Base-by-base conservation (phyloP, 2,888 invertebrate species). In the Caenorhabditis afra region DNA sequence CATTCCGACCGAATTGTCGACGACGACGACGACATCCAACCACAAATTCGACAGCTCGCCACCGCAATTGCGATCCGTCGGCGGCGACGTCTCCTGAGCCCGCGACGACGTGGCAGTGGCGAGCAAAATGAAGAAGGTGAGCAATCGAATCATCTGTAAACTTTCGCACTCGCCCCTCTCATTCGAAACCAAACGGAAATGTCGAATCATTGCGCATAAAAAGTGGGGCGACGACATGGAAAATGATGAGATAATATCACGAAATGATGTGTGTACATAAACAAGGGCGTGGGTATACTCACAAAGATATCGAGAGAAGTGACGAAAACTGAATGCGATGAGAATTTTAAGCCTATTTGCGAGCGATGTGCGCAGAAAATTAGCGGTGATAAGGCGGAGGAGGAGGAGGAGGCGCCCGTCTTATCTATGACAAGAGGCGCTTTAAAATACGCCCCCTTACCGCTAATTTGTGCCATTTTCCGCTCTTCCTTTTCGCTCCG, bases 1-100 rank as follows among this genome's bases (percentile, higher is more conserved):
- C 79, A 79, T 79, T 39, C 79, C 79, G 35, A 52, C 53, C 14
- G 71, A 71, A 55, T 79, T 79, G 47, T 79, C 79, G 37, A 74
- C 65, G 18, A 79, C 73, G 16, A 68, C 58, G 16, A 79, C 79
- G 10, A 79, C 74, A 37, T 79, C 79, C 14, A 79, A 62, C 79
- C 79, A 79, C 1, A 78, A 61, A 22, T 66, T 67, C 18, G 70
- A 23, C 1, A 71, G 18, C 18, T 71, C 59, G 39, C 61, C 35
- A 3, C 70, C 77, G 14, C 77, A 77, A 16, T 64, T 41, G 39
- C 71, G 62, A 57, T 71, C 71, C 12, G 20, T 41, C n/a, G 44
- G 35, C 2, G 20, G 18, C 4, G 71, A 47, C 1, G 71, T n/a
- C 22, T 35, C 47, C 16, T 0, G 23, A 7, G 12, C 52, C 44